Evolutionary conservation across 2,797 vertebrate species (phyloP).

Genomic region (Yasuhikotakia modesta): DNA sequence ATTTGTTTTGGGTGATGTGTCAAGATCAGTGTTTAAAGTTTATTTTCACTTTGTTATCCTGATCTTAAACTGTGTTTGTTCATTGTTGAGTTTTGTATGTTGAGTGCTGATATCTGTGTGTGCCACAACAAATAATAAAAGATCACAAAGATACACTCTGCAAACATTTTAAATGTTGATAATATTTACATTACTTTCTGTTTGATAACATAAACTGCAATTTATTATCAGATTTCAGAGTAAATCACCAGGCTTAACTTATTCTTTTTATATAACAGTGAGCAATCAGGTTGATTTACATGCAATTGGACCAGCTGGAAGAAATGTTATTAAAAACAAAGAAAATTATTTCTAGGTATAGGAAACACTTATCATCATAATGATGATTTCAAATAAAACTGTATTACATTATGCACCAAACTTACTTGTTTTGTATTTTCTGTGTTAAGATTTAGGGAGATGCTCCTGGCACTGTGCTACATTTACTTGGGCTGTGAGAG

Average conservation of each 20-base stretch:
- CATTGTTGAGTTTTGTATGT: no score
- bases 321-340: neutral
- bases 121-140: neutral
- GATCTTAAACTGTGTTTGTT: neutral
- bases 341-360: neutral
- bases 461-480: neutral
- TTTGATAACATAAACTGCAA: no score
- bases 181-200: no score
- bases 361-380: neutral
- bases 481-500: slow-evolving; percentile 3
- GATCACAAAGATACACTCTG: neutral
- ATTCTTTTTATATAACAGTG: neutral
- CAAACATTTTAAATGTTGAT: neutral
- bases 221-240: no score
- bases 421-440: no score
- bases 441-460: neutral
- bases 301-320: neutral
- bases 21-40: neutral
- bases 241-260: neutral
- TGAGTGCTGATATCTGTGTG: neutral
- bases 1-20: neutral
- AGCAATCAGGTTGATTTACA: neutral
- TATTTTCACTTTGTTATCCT: no score
- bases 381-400: neutral
- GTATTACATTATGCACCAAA: no score